phyloP scores from a whole-genome alignment of 2,113 vertebrate genomes.

The Platichthys stellatus region DNA sequence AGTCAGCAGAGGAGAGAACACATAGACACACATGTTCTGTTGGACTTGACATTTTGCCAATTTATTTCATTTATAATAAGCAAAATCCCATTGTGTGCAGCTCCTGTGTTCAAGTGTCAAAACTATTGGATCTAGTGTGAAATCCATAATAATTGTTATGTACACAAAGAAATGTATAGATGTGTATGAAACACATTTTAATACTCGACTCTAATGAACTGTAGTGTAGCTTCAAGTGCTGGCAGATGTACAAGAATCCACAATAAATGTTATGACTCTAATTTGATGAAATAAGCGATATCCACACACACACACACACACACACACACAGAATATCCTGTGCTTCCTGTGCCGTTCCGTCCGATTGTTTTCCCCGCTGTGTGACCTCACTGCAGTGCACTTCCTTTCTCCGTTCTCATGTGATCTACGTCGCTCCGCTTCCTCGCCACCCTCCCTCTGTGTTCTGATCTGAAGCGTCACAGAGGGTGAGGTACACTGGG shows the following conservation, averaged over 20 bases:
- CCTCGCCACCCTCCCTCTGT: conserved; percentile 20
- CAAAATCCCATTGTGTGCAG: too few relatives aligned
- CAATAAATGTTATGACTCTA: neutral
- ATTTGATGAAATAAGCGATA: conserved; percentile 11
- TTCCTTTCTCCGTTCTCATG: conserved; percentile 62
- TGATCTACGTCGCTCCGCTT: conserved; percentile 59
- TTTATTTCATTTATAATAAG: too few relatives aligned
- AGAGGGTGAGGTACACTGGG: conserved; percentile 13
- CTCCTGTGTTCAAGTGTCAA: too few relatives aligned
- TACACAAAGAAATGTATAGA: too few relatives aligned
- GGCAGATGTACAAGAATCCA: neutral
- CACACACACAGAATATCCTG: conserved; percentile 33
- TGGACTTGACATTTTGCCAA: too few relatives aligned
- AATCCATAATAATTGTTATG: too few relatives aligned
- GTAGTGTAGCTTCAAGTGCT: neutral
- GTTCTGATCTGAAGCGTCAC: conserved; percentile 50
- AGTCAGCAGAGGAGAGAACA: too few relatives aligned
- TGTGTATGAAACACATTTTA: neutral
- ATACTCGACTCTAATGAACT: neutral
- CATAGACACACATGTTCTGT: too few relatives aligned
- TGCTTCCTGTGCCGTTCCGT: conserved; percentile 75
- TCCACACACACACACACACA: conserved; percentile 18
- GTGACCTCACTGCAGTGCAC: conserved; percentile 61
- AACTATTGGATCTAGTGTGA: too few relatives aligned
- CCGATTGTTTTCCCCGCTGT: conserved; percentile 67